These are phyloP conservation scores for Falco columbarius DNA, from an alignment of 2,797 vertebrate genomes.

Conservation along the genomic window DNA sequence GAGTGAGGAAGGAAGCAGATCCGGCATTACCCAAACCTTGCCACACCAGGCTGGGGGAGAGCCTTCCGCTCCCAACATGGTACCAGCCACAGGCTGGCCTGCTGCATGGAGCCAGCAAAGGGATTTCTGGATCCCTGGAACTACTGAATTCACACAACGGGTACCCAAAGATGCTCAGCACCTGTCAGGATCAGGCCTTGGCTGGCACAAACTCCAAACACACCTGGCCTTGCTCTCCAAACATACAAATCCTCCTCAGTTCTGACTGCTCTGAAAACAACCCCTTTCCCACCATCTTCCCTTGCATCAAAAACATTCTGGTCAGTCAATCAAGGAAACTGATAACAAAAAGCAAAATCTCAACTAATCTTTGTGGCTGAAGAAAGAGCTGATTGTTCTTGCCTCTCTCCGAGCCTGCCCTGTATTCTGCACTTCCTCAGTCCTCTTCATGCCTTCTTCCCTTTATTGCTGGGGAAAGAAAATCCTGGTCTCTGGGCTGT, in stretches of 20 bases:
- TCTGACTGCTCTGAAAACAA: not conserved
- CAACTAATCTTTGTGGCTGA: constrained; percentile 33
- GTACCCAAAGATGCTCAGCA: not conserved
- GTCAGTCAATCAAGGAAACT: not conserved
- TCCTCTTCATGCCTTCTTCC: constrained; percentile 19
- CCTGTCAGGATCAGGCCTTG: not conserved
- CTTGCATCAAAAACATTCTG: not conserved
- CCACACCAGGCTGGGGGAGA: not conserved
- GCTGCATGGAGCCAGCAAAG: not conserved
- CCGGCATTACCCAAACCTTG: not conserved
- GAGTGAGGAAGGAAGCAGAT: not conserved
- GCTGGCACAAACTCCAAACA: not conserved
- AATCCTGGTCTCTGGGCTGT: constrained; percentile 64
- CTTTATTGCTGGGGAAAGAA: constrained; percentile 11
- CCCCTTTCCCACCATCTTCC: not conserved
- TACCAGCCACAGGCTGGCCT: not conserved
- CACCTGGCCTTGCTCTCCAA: not conserved
- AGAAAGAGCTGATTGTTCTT: constrained; percentile 49
- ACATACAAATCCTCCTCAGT: not conserved
- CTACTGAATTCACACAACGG: not conserved
- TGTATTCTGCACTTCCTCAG: not conserved
- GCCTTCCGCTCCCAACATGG: not conserved
- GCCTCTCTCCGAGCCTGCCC: not conserved
- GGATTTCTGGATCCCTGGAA: not conserved
- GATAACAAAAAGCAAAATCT: constrained; percentile 37